Percentiles rank a stretch among this genome's conserved stretches.
phyloP scores from a whole-genome alignment of 1,140 invertebrate species.

The Temnothorax nylanderi region DNA sequence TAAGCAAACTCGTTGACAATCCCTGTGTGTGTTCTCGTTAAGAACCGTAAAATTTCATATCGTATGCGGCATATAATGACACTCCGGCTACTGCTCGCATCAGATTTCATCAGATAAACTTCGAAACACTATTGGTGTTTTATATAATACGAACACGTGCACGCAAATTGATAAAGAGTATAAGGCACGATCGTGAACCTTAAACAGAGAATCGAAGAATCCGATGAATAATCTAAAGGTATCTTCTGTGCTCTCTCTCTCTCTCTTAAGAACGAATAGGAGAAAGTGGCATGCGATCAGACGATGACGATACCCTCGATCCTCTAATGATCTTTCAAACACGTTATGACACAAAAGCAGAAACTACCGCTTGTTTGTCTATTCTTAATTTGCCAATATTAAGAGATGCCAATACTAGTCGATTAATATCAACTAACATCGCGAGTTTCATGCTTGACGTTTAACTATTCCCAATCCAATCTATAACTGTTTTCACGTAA shows the following conservation, averaged over 20 bases:
- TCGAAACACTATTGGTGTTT: slow-evolving; percentile 17
- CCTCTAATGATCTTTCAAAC: neutral
- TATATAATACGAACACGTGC: slow-evolving; percentile 25
- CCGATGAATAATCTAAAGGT: neutral
- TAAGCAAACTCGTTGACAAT: neutral
- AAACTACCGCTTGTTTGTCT: neutral
- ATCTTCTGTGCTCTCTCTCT: neutral
- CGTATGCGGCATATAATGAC: neutral
- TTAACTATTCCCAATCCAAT: neutral
- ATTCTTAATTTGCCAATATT: neutral
- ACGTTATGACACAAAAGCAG: neutral
- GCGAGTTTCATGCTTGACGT: neutral
- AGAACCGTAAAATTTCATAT: neutral
- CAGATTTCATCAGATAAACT: neutral
- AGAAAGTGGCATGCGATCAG: slow-evolving; percentile 24
- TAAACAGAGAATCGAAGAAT: slow-evolving; percentile 13
- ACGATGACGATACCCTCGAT: neutral
- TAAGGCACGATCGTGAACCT: slow-evolving; percentile 80
- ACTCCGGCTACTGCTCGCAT: neutral
- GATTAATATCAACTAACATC: neutral
- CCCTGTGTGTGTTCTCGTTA: neutral
- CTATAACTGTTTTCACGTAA: neutral
- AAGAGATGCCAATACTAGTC: neutral
- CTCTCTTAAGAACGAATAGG: neutral
- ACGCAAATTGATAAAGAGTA: slow-evolving; percentile 53